Base-by-base conservation (phyloP, 2,113 vertebrate species). In the Vireo altiloquus region DNA sequence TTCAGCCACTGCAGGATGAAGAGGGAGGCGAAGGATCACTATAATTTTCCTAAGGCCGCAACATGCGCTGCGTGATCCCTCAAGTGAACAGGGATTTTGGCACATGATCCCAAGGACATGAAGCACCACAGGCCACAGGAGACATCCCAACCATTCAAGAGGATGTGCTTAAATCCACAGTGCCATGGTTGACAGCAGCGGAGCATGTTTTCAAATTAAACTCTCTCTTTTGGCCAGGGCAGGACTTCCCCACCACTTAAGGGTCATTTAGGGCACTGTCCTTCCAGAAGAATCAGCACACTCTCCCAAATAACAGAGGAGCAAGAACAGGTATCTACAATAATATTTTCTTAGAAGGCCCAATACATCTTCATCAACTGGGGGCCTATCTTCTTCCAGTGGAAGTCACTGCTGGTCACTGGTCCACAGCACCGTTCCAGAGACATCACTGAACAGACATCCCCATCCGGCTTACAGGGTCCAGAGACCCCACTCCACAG, bases 101-200 rank as follows among this genome's bases (percentile, higher is more conserved):
- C 39, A 68, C 28, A 1, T 1, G 11, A 63, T 1, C 40, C 56
- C 59, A 37, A 40, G 21, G 33, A 46, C 54, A 37, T 0, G 7
- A 56, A 72, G 54, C 40, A 31, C 7, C 28, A 50, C 46, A 22
- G 0, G 4, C 69, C 39, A 33, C 23, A 59, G 49, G 20, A 44
- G 6, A 16, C 7, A 50, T 4, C 49, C 65, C 7, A 50, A 4
- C 49, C 65, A 14, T 13, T 15, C 42, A 28, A 7, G 60, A 81
- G 60, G 30, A 3, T 31, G 35, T 47, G 24, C 47, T 72, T 52
- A 60, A 91, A 50, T n/a, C 15, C 85, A 54, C 47, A 50, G 31
- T 6, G 1, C 30, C 23, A 11, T 0, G 2, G n/a, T 1, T 3
- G 0, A n/a, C 78, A 82, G 50, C 1, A 1, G 10, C 52, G 3